Conservation (phyloP, 2,888 invertebrate species). For the Trypoxylon attenuatum region DNA sequence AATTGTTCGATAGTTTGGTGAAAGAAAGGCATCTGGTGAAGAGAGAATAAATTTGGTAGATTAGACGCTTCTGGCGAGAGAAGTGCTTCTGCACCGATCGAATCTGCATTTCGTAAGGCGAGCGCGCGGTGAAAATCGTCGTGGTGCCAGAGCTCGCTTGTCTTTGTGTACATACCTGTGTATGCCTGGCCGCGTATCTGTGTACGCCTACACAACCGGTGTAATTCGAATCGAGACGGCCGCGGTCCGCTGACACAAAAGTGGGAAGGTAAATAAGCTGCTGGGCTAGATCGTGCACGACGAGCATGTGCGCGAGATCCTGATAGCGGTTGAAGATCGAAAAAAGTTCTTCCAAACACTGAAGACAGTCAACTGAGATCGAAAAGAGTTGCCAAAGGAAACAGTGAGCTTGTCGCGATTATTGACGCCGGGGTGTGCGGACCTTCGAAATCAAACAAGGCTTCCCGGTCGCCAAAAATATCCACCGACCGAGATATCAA, state of each 20-base stretch:
- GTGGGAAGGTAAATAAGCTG: constrained; percentile 33
- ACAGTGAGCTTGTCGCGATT: too few species aligned
- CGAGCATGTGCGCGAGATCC: constrained; percentile 2
- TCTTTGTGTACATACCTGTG: not conserved
- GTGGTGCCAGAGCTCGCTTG: not conserved
- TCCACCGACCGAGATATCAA: not conserved
- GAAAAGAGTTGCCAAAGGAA: too few species aligned
- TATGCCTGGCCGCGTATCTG: not conserved
- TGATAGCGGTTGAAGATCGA: too few species aligned
- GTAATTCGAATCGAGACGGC: not conserved
- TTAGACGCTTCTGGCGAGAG: too few species aligned
- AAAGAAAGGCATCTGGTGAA: too few species aligned
- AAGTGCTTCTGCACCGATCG: constrained; percentile 10
- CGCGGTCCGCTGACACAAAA: constrained; percentile 11
- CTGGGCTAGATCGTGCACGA: constrained; percentile 2
- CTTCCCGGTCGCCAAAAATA: too few species aligned
- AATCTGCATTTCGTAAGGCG: not conserved
- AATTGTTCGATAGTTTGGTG: too few species aligned
- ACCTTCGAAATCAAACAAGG: too few species aligned
- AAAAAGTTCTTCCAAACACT: too few species aligned
- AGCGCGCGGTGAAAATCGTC: constrained; percentile 9
- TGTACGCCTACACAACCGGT: not conserved
- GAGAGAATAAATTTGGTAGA: too few species aligned
- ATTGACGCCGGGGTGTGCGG: too few species aligned
- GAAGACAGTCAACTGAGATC: too few species aligned